Evolutionary conservation across 2,113 vertebrate genomes (phyloP).

Genomic region (Meriones unguiculatus): DNA sequence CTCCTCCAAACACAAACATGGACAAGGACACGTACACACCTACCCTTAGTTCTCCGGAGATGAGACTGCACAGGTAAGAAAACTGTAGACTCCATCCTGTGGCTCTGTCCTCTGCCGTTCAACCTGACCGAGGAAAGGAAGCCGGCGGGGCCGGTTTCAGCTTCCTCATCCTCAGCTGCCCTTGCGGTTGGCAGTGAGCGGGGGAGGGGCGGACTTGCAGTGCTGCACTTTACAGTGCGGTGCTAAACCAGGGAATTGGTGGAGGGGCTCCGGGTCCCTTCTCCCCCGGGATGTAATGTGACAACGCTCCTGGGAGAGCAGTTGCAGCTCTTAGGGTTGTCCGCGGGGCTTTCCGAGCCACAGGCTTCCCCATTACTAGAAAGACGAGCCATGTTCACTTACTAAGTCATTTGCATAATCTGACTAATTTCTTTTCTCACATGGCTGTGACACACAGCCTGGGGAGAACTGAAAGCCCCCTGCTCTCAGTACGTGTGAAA

Average conservation of each 20-base stretch:
- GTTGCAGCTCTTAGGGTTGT: background rate
- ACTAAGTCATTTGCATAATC: constrained; percentile 30
- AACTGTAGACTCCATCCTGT: accelerated
- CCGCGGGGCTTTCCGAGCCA: background rate
- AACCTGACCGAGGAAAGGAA: background rate
- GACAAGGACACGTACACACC: background rate
- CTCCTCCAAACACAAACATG: background rate
- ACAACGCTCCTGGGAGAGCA: constrained; percentile 16
- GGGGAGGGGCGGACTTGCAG: accelerated
- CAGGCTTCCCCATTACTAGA: background rate
- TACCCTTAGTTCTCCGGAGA: background rate
- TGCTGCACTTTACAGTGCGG: background rate
- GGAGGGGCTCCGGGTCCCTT: background rate
- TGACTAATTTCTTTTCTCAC: background rate
- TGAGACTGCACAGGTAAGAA: accelerated
- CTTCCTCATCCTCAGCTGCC: background rate
- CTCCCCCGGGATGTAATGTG: background rate
- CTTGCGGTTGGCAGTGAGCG: accelerated
- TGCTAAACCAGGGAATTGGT: constrained; percentile 5
- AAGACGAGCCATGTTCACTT: constrained; percentile 33
- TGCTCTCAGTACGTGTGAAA: accelerated
- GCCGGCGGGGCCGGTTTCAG: background rate
- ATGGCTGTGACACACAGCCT: accelerated
- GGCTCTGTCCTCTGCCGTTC: background rate
- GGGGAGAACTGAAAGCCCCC: background rate